Conservation (phyloP, 1,140 invertebrate genomes). For the Tachypleus tridentatus region DNA sequence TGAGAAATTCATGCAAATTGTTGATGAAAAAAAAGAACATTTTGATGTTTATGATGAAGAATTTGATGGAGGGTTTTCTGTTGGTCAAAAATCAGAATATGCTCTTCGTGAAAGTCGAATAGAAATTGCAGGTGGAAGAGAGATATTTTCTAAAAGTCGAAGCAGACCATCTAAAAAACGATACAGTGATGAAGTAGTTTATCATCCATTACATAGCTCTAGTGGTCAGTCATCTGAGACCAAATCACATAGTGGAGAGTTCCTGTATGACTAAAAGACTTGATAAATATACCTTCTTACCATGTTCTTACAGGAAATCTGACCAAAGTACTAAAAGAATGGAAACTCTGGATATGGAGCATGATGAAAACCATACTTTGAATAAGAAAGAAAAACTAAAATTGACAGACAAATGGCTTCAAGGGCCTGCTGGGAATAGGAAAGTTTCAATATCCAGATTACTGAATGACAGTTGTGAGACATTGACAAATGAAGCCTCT, state of each 20-base stretch:
- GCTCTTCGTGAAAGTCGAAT: constrained; percentile 47
- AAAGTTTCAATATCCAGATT: too few species aligned
- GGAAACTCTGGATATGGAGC: too few species aligned
- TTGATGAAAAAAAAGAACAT: constrained; percentile 5
- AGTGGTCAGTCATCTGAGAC: too few species aligned
- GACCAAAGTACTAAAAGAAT: too few species aligned
- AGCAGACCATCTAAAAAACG: constrained; percentile 61
- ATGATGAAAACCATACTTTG: too few species aligned
- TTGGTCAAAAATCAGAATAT: constrained; percentile 1
- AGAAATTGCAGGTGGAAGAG: constrained; percentile 73
- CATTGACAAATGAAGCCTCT: neutral
- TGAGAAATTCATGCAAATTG: constrained; percentile 16
- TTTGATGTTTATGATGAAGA: constrained; percentile 15
- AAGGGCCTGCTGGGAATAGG: too few species aligned
- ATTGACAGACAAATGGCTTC: too few species aligned
- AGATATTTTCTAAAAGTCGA: constrained; percentile 69
- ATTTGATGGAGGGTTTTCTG: constrained; percentile 16
- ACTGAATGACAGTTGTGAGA: too few species aligned
- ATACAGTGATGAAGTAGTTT: constrained; percentile 42
- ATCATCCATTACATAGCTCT: constrained; percentile 37
- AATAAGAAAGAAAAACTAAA: too few species aligned
- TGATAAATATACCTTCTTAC: constrained; percentile 9
- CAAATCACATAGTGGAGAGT: constrained; percentile 15
- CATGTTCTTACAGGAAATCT: too few species aligned
- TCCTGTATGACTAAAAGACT: constrained; percentile 23